Conservation (phyloP, 2,888 invertebrate genomes). For the Hipparchia semele region DNA sequence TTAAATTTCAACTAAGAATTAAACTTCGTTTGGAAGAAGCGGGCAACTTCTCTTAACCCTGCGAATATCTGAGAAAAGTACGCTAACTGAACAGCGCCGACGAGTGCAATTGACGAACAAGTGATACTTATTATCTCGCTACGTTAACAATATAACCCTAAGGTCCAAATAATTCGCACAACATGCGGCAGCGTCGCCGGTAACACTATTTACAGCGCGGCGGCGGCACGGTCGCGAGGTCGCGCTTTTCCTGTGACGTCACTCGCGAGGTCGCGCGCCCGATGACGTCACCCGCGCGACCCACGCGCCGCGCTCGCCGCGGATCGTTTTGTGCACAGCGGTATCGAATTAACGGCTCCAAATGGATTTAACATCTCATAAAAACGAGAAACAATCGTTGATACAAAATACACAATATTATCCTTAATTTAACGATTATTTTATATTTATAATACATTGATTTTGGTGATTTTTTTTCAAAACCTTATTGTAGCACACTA, state of each 20-base stretch:
- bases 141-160: constrained; percentile 77
- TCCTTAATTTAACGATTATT: constrained; percentile 80
- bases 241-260: constrained; percentile 51
- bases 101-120: constrained; percentile 82
- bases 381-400: constrained; percentile 77
- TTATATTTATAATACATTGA: constrained; percentile 79
- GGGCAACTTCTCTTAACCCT: constrained; percentile 45
- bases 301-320: constrained; percentile 53
- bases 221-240: not conserved
- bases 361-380: constrained; percentile 75
- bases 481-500: constrained; percentile 82
- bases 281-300: constrained; percentile 1
- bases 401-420: constrained; percentile 81
- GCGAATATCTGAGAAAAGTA: constrained; percentile 66
- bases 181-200: constrained; percentile 57
- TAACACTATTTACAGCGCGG: constrained; percentile 67
- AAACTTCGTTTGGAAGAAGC: no score
- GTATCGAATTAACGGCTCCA: constrained; percentile 70
- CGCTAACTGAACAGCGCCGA: constrained; percentile 75
- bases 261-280: not conserved
- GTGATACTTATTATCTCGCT: constrained; percentile 78
- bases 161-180: constrained; percentile 66
- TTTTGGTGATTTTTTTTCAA: constrained; percentile 75
- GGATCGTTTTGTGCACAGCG: constrained; percentile 77
- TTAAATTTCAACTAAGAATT: no score